Percentiles rank a stretch among this genome's conserved stretches.
Conservation (phyloP, 2,888 invertebrate genomes). For the Phragmatobia fuliginosa region DNA sequence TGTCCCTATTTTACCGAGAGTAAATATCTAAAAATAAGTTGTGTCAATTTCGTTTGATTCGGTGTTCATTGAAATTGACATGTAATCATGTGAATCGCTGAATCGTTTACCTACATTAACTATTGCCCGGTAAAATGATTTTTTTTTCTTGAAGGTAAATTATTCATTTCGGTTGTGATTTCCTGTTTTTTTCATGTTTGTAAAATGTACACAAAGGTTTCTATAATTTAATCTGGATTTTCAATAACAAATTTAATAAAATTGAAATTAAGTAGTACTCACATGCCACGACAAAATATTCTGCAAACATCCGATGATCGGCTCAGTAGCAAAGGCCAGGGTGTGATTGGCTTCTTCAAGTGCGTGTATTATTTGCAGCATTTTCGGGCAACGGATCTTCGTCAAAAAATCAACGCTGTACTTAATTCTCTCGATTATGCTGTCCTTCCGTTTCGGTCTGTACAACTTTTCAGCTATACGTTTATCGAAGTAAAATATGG, state of each 20-base stretch:
- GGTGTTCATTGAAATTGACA: no score
- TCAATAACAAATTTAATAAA: background rate
- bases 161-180: no score
- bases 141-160: no score
- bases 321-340: slow-evolving; percentile 97
- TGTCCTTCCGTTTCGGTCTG: slow-evolving; percentile 95
- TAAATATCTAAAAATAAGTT: no score
- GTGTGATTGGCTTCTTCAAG: slow-evolving; percentile 95
- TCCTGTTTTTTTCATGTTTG: no score
- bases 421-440: slow-evolving; percentile 95
- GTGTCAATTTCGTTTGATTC: no score
- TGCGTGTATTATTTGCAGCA: slow-evolving; percentile 90
- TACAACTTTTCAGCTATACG: slow-evolving; percentile 96
- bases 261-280: slow-evolving; percentile 58
- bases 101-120: no score
- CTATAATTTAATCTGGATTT: background rate
- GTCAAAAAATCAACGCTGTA: slow-evolving; percentile 93
- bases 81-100: no score
- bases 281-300: slow-evolving; percentile 95
- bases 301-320: slow-evolving; percentile 94
- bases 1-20: no score
- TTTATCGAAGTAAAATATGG: slow-evolving; percentile 97
- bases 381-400: slow-evolving; percentile 94
- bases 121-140: no score
- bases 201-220: no score